A percentile compares a stretch with the other conserved stretches of the same genome.
Conservation (phyloP, 2,888 invertebrate genomes). For the Amphimallon solstitiale region DNA sequence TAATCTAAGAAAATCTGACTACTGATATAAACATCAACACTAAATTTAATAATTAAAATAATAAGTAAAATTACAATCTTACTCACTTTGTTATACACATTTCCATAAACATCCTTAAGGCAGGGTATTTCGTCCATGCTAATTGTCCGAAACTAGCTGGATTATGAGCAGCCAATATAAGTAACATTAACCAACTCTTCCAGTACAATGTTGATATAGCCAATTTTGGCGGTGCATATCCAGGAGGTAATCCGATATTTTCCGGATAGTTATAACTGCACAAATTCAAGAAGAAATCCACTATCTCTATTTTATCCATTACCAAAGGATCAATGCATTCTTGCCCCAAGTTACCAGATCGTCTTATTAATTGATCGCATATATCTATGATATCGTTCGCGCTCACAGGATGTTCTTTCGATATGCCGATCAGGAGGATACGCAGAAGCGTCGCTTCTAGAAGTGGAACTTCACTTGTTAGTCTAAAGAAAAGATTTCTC, state of each 20-base stretch:
- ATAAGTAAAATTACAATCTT: background rate
- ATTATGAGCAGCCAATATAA: constrained; percentile 93
- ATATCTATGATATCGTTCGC: constrained; percentile 88
- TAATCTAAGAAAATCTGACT: no score
- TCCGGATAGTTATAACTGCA: constrained; percentile 94
- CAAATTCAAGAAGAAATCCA: constrained; percentile 90
- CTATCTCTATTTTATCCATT: constrained; percentile 84
- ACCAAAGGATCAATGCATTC: constrained; percentile 78
- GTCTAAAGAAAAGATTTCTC: constrained; percentile 77
- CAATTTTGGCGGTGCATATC: constrained; percentile 83
- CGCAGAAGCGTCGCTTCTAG: constrained; percentile 85
- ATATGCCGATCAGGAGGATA: constrained; percentile 78
- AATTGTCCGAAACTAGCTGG: constrained; percentile 86
- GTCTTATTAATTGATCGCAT: constrained; percentile 83
- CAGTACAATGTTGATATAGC: constrained; percentile 94
- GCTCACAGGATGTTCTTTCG: constrained; percentile 80
- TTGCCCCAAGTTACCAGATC: constrained; percentile 82
- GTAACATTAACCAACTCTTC: constrained; percentile 91
- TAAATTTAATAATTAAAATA: no score
- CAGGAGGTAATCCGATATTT: constrained; percentile 86
- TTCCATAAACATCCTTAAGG: constrained; percentile 90
- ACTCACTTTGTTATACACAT: constrained; percentile 93
- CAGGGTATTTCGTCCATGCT: constrained; percentile 92
- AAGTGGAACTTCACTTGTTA: constrained; percentile 90
- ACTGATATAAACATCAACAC: no score